Percentiles rank a stretch among this genome's conserved stretches.
phyloP scores from a whole-genome alignment of 2,888 invertebrate genomes.

The Patella caerulea region DNA sequence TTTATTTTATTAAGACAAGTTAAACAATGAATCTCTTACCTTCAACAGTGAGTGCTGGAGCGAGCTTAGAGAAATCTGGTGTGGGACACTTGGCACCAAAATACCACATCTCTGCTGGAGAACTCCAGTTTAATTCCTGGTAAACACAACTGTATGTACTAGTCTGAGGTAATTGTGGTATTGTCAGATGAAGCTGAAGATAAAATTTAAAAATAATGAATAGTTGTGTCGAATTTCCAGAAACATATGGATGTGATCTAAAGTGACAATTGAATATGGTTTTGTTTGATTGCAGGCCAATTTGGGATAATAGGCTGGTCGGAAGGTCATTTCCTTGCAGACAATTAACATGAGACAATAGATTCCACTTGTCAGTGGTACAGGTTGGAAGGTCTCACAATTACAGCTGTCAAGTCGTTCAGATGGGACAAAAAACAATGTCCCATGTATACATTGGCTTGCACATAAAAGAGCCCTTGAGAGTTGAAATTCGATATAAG shows the following conservation, averaged over 20 bases:
- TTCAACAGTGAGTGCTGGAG: conserved; percentile 38
- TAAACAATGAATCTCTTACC: conserved; percentile 23
- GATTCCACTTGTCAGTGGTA: too few relatives aligned
- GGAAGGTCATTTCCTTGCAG: too few relatives aligned
- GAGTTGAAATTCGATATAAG: too few relatives aligned
- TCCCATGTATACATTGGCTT: too few relatives aligned
- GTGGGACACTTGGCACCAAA: conserved; percentile 58
- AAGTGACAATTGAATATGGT: too few relatives aligned
- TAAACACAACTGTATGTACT: conserved; percentile 66
- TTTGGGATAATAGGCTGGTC: not conserved
- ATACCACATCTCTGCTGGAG: conserved; percentile 52
- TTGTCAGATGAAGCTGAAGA: conserved; percentile 60
- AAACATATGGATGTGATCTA: too few relatives aligned
- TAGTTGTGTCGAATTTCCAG: not conserved
- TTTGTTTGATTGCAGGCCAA: not conserved
- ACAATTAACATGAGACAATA: too few relatives aligned
- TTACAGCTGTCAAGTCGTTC: too few relatives aligned
- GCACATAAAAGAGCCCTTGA: too few relatives aligned
- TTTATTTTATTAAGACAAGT: too few relatives aligned
- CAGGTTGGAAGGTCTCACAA: too few relatives aligned
- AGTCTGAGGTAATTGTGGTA: conserved; percentile 54
- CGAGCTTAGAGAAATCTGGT: conserved; percentile 50
- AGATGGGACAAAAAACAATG: too few relatives aligned
- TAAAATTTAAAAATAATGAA: not conserved
- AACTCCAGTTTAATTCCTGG: conserved; percentile 50